A percentile compares a stretch with the other conserved stretches of the same genome.
Conservation (phyloP, 2,113 vertebrate genomes). For the Tyrannus savana region DNA sequence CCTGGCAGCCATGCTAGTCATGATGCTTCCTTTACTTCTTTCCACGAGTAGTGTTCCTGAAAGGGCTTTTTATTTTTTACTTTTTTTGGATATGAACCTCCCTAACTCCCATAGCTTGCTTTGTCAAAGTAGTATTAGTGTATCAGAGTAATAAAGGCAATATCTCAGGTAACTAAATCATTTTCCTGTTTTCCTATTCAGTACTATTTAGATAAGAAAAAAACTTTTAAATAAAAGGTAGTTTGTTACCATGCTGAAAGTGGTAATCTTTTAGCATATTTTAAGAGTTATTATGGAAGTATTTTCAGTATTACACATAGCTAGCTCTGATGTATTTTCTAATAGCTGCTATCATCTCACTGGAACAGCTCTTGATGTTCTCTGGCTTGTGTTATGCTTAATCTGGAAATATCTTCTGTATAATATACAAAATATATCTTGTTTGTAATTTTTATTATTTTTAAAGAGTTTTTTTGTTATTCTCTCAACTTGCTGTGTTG, state of each 20-base stretch:
- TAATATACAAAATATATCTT: background rate
- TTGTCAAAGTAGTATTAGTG: background rate
- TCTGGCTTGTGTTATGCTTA: background rate
- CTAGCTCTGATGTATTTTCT: background rate
- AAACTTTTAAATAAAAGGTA: background rate
- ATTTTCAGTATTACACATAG: background rate
- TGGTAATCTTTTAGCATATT: background rate
- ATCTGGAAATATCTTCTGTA: background rate
- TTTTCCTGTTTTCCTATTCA: background rate
- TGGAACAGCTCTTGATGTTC: background rate
- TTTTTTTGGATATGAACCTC: background rate
- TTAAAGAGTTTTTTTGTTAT: background rate
- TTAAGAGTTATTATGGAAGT: background rate
- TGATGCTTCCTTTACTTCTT: background rate
- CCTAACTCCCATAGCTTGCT: background rate
- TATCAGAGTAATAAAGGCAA: background rate
- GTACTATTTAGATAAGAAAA: background rate
- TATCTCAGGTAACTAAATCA: background rate
- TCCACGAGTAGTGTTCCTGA: background rate
- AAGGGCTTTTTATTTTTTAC: background rate
- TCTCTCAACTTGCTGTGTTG: background rate
- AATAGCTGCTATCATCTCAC: background rate
- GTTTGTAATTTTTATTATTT: background rate
- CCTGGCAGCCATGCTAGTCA: background rate
- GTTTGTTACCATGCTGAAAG: background rate